Base-by-base conservation (phyloP, 2,797 vertebrate species). In the Mico argentatus region DNA sequence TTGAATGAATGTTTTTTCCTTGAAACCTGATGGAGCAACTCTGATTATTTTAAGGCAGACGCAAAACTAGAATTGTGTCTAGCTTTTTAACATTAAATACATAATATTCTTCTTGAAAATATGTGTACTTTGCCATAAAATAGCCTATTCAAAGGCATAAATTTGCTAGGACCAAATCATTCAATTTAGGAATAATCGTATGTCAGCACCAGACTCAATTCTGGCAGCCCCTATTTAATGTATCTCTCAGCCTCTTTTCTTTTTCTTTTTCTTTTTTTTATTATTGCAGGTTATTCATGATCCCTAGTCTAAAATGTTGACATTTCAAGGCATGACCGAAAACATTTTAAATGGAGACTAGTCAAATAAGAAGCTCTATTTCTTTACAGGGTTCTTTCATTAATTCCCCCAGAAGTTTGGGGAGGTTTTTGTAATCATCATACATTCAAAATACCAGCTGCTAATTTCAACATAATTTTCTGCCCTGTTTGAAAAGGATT, bases 1-100 rank as follows among this genome's bases (percentile, higher is more conserved):
- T 97, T 98, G 98, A 98, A 98, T 98, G 98, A 97, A 98, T 98
- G 94, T 96, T 95, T 98, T 98, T 98, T 96, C 89, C 97, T 92
- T 97, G 96, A 98, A 97, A 98, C 90, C 97, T 96, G 94, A 86
- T 96, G 95, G 97, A 94, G 90, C 90, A 48, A 67, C 96, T 97
- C 98, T 97, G 96, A 98, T 98, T 84, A 97, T 98, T 98, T 97
- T 98, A 98, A 98, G 98, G 76, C 76, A 98, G 98, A 98, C 97
- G 98, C 97, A 97, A 98, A 98, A 97, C 96, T 98, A 97, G 97
- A 84, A 86, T 7, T 89, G 82, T 41, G 88, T 81, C 89, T 80
- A 77, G 55, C 36, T 72, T 90, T 70, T 85, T 84, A 86, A 75
- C 61, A 17, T 89, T 90, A 87, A 90, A 88, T 72, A 93, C 30